Evolutionary conservation across 2,888 invertebrate species (phyloP), one percentile per base, ranked within the genome.

Genomic region (Melanchra persicariae): DNA sequence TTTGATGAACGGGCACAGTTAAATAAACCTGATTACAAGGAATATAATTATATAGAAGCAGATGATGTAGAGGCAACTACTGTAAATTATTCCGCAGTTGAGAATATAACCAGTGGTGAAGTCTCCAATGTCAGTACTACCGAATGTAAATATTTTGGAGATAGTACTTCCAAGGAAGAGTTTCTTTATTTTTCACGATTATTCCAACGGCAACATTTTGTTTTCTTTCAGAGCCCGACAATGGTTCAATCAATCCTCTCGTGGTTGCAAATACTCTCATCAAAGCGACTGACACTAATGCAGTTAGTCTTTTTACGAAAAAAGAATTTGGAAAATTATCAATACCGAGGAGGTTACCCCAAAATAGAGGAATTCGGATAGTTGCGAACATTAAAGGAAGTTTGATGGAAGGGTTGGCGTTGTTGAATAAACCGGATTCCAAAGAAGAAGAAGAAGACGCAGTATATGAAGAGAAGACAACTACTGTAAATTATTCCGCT

Each of bases 301-400:
- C 43, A 19, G 7, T 0, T 22, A 15, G 10, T 22, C 12, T 22
- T 24, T 58, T 24, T 52, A 45, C 19, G 26, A 69, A 51, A 12
- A 75, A 37, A 30, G 43, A 40, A 15, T 22, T 66, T 6, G 12
- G n/a, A 2, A 58, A 37, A 37, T 34, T 74, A 43, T 10, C 26
- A 7, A 58, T 51, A 15, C 26, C 5, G 3, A 26, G 15, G 26
- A 49, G 9, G 24, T 19, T 15, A 1, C n/a, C n/a, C 8, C 19
- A 22, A 24, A 2, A 37, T 37, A 15, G 30, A 2, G 19, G n/a
- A 54, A 54, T 19, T 37, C 15, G 26, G 19, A 17, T 17, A 26
- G 34, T 26, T 19, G 43, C 12, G 7, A 68, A 47, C 12, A 49
- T 69, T 19, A n/a, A 26, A 10, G 52, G 12, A 1, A 52, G 40